Conservation (phyloP, 2,888 invertebrate species). For the Scrobipalpa costella region DNA sequence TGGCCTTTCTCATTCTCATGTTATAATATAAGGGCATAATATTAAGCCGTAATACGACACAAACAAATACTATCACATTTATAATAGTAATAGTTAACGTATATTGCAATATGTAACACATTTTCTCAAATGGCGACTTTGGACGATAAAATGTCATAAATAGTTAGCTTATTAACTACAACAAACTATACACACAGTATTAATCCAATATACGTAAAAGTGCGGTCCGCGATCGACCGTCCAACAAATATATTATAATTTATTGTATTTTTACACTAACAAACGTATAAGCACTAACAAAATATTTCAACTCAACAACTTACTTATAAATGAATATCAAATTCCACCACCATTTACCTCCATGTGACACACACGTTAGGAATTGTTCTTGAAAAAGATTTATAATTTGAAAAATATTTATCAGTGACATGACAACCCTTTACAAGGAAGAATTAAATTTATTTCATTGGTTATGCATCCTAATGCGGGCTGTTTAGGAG, state of each 20-base stretch:
- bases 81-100: too few relatives aligned
- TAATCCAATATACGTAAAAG: background rate
- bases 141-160: background rate
- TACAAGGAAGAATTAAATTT: too few relatives aligned
- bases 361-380: too few relatives aligned
- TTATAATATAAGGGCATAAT: too few relatives aligned
- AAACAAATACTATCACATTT: too few relatives aligned
- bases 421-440: too few relatives aligned
- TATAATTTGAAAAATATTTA: background rate
- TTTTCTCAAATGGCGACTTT: background rate
- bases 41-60: too few relatives aligned
- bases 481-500: too few relatives aligned
- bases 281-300: background rate
- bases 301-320: background rate
- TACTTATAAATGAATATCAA: background rate
- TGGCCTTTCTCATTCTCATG: too few relatives aligned
- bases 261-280: background rate
- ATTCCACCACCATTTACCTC: background rate
- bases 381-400: too few relatives aligned
- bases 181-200: background rate
- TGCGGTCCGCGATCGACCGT: background rate
- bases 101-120: too few relatives aligned
- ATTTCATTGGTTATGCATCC: too few relatives aligned
- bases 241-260: background rate
- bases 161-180: background rate